Evolutionary conservation across 2,113 vertebrate genomes (phyloP), one percentile per base, ranked within the genome.

Genomic region (Aramus guarauna): DNA sequence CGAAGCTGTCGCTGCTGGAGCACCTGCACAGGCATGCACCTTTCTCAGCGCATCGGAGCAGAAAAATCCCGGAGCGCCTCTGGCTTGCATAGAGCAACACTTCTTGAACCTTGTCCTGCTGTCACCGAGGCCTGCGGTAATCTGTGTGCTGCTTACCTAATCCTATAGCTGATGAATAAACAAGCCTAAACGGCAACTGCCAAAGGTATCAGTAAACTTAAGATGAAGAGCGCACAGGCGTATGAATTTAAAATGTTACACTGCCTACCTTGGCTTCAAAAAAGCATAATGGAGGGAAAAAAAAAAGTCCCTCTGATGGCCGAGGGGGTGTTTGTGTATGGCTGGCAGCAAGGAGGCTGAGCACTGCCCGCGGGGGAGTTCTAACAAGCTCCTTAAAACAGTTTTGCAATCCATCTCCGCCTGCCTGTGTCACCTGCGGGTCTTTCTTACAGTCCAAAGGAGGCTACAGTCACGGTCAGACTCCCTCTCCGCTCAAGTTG

Each of bases 301-400:
- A 16, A 27, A 16, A 11, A 23, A 17, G 15, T 12, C 53, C 39
- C 9, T 26, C 34, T 3, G 34, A 16, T 9, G n/a, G 27, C 59
- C 0, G 0, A n/a, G n/a, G 53, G n/a, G 21, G 26, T 5, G 41
- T 24, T 45, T 45, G 55, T 1, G 14, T n/a, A 27, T 0, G 0
- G 62, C 69, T 11, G 39, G 47, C 34, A 15, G 34, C 5, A 18
- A 48, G 27, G n/a, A 22, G 30, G 32, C 32, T 0, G 4, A 14
- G 36, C 2, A 2, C 88, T 48, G 41, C 12, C 41, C 18, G 1
- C 39, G 2, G 7, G 22, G 2, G 22, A 30, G 34, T 7, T n/a
- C 27, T 12, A 30, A 24, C 29, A 18, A 29, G 52, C 53, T 59
- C 37, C 34, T 17, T 20, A 7, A 10, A 59, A 23, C 8, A 20